phyloP scores from a whole-genome alignment of 2,113 vertebrate genomes.

The Ictalurus furcatus region DNA sequence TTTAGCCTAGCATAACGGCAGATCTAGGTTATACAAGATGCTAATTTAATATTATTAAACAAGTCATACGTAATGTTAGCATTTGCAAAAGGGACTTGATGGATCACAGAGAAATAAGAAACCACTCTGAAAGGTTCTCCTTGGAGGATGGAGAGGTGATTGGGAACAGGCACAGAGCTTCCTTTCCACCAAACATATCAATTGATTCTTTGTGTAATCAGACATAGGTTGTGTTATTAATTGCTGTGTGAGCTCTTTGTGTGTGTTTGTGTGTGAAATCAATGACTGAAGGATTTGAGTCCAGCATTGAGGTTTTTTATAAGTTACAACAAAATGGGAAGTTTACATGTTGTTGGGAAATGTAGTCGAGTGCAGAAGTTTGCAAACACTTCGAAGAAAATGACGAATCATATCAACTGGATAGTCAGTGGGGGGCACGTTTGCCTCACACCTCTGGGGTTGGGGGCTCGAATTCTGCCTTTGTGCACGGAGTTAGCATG shows the following conservation, averaged over 20 bases:
- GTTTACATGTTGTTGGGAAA: not conserved
- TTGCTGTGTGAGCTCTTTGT: not conserved
- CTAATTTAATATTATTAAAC: slow-evolving; percentile 15
- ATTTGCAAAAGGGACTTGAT: not conserved
- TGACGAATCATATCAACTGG: not conserved
- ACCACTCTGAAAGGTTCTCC: slow-evolving; percentile 8
- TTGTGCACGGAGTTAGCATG: no score
- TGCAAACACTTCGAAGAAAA: not conserved
- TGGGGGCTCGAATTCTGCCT: no score
- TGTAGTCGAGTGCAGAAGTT: not conserved
- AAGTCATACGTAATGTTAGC: not conserved
- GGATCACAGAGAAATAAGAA: slow-evolving; percentile 6
- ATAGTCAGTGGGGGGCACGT: not conserved
- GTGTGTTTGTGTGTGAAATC: not conserved
- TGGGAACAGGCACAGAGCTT: slow-evolving; percentile 15
- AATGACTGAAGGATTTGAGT: not conserved
- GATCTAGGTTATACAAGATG: not conserved
- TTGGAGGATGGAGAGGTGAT: slow-evolving; percentile 10
- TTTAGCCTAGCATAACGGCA: not conserved
- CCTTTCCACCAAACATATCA: slow-evolving; percentile 8
- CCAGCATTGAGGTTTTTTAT: not conserved
- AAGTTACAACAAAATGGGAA: not conserved
- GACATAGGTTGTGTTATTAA: slow-evolving; percentile 7
- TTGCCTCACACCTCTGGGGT: no score
- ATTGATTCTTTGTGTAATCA: slow-evolving; percentile 10